Percentiles rank a stretch among this genome's conserved stretches.
Conservation (phyloP, 2,113 vertebrate species). For the Chlamydotis undulata region DNA sequence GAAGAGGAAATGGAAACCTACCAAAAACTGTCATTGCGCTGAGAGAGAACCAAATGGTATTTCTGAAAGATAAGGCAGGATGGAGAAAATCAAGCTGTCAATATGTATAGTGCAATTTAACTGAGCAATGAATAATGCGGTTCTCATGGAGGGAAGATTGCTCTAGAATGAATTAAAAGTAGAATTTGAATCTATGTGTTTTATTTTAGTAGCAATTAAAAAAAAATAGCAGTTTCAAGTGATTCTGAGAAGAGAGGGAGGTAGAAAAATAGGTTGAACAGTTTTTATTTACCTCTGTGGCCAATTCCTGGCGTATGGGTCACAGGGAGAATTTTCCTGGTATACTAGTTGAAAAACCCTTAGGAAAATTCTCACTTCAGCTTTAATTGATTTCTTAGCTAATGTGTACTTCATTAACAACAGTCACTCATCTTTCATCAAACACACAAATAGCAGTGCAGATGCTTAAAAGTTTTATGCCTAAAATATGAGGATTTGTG, state of each 20-base stretch:
- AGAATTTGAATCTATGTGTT: neutral
- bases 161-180: neutral
- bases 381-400: neutral
- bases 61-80: neutral
- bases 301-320: neutral
- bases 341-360: neutral
- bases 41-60: neutral
- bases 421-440: neutral
- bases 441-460: neutral
- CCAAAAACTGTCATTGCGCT: neutral
- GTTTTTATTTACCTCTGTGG: neutral
- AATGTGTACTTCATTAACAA: neutral
- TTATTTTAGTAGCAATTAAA: neutral
- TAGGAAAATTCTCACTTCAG: neutral
- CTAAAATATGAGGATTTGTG: neutral
- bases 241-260: neutral
- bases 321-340: neutral
- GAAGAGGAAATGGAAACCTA: neutral
- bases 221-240: neutral
- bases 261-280: neutral
- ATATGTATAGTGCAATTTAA: neutral
- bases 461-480: neutral
- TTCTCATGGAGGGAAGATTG: neutral
- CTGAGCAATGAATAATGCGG: neutral
- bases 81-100: neutral